phyloP scores from a whole-genome alignment of 64 coral and sea anemone genomes.

The Montipora sp. region DNA sequence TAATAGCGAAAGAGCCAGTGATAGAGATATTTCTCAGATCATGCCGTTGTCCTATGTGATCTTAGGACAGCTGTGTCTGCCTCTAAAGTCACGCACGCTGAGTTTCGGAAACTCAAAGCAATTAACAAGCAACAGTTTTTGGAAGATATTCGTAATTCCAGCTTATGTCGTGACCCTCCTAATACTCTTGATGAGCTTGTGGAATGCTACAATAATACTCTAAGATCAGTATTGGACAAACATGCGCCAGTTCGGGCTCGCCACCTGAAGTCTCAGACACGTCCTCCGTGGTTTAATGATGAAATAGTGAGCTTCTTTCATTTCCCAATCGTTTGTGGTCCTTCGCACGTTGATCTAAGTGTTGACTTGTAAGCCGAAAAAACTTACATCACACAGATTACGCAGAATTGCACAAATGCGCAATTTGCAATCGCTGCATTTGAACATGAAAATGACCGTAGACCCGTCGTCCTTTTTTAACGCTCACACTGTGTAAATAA shows the following conservation, averaged over 20 bases:
- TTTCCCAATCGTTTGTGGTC: no score
- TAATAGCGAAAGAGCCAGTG: no score
- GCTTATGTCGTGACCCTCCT: slow-evolving; percentile 61
- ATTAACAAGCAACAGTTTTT: slow-evolving; percentile 48
- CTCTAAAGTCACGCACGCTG: slow-evolving; percentile 20
- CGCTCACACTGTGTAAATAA: no score
- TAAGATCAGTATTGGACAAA: slow-evolving; percentile 67
- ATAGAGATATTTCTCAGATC: slow-evolving; percentile 64
- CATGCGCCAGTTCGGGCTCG: not conserved
- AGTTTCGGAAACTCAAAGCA: slow-evolving; percentile 63
- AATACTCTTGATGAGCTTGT: slow-evolving; percentile 67
- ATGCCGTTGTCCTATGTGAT: slow-evolving; percentile 40
- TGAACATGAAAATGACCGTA: no score
- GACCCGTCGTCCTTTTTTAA: no score
- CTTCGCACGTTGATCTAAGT: no score
- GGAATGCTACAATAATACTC: slow-evolving; percentile 79
- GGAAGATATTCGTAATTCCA: slow-evolving; percentile 63
- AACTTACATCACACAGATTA: no score
- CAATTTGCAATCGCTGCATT: no score
- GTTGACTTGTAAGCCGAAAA: no score
- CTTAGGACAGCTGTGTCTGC: slow-evolving; percentile 49
- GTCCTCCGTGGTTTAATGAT: slow-evolving; percentile 69
- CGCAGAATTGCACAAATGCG: no score
- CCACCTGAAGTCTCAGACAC: slow-evolving; percentile 30
- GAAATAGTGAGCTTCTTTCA: slow-evolving; percentile 29